Evolutionary conservation across 2,113 vertebrate genomes (phyloP).

Genomic region (Oostethus manadensis): DNA sequence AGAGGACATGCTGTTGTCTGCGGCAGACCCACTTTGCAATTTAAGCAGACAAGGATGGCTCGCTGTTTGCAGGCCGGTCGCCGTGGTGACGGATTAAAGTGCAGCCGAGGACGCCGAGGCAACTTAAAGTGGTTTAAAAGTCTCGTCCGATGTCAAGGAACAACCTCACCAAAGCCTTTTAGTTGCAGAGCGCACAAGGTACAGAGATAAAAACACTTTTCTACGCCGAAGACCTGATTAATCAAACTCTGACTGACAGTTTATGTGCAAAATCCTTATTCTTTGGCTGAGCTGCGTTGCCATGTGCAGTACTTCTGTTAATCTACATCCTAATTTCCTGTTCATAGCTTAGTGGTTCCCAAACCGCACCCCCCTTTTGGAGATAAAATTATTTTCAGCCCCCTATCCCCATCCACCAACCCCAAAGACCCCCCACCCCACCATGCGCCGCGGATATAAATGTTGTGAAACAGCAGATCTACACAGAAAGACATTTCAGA

Average conservation of each 20-base stretch:
- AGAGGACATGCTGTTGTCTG: conserved; percentile 11
- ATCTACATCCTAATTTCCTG: too few species aligned
- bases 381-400: too few species aligned
- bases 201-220: too few species aligned
- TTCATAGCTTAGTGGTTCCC: too few species aligned
- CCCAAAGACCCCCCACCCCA: too few species aligned
- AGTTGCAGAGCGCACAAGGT: not conserved
- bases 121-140: conserved; percentile 17
- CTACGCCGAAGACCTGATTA: not conserved
- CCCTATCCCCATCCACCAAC: too few species aligned
- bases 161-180: not conserved
- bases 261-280: not conserved
- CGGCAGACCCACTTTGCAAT: conserved; percentile 24
- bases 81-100: conserved; percentile 26
- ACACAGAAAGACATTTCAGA: too few species aligned
- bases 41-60: conserved; percentile 27
- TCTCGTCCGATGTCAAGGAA: not conserved
- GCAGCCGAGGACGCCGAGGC: conserved; percentile 9
- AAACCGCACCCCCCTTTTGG: too few species aligned
- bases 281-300: too few species aligned
- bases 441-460: too few species aligned
- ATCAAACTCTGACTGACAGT: not conserved
- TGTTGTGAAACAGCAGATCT: too few species aligned
- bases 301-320: too few species aligned
- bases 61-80: conserved; percentile 24